phyloP scores from a whole-genome alignment of 2,888 invertebrate genomes.

The Nowickia ferox region DNA sequence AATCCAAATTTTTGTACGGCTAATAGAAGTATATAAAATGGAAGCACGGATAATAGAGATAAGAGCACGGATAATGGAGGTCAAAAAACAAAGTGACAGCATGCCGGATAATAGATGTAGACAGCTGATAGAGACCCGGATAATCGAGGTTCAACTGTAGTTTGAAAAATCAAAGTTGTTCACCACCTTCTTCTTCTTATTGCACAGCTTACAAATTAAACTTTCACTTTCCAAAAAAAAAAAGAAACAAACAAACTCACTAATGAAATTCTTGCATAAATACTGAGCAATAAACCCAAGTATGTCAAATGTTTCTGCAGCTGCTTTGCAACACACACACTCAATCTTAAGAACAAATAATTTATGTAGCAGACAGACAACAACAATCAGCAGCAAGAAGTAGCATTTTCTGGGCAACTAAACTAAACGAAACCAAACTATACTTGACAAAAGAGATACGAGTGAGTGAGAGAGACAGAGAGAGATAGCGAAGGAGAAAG shows the following conservation, averaged over 20 bases:
- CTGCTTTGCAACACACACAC: slow-evolving; percentile 9
- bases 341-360: slow-evolving; percentile 20
- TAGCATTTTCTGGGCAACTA: neutral
- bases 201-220: neutral
- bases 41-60: too few species aligned
- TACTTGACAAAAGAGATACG: neutral
- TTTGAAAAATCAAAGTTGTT: too few species aligned
- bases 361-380: slow-evolving; percentile 7
- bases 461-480: too few species aligned
- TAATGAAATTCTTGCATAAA: slow-evolving; percentile 57
- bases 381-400: neutral
- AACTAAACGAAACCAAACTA: slow-evolving; percentile 9
- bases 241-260: too few species aligned
- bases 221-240: slow-evolving; percentile 32
- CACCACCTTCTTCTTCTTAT: too few species aligned
- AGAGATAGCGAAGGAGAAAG: neutral
- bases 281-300: slow-evolving; percentile 57
- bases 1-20: too few species aligned
- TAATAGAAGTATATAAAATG: too few species aligned
- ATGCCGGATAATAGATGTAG: too few species aligned
- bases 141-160: too few species aligned
- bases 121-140: too few species aligned
- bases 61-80: too few species aligned
- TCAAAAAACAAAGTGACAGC: too few species aligned
- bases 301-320: slow-evolving; percentile 51